A percentile compares a stretch with the other conserved stretches of the same genome.
These are phyloP conservation scores for Ceriagrion tenellum DNA, from an alignment of 2,888 invertebrate genomes.

Conservation along the genomic window DNA sequence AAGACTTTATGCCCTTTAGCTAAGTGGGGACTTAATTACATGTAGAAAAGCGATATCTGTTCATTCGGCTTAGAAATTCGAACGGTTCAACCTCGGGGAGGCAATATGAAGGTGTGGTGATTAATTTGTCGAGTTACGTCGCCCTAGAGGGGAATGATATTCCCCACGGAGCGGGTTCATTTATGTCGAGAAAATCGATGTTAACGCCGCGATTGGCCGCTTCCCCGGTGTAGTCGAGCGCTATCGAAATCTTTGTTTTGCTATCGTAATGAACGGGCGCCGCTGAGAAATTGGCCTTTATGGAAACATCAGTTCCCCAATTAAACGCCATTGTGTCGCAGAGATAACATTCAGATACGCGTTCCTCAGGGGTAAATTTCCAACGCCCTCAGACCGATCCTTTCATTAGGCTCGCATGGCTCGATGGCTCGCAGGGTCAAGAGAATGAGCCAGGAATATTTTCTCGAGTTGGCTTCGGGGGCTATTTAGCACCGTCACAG, in stretches of 20 bases:
- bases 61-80: neutral
- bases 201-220: neutral
- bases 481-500: no score
- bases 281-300: slow-evolving; percentile 32
- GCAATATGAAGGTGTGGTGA: neutral
- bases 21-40: neutral
- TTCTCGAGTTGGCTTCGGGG: no score
- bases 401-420: no score
- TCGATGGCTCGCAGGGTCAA: no score
- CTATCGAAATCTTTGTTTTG: neutral
- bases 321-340: neutral
- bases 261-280: neutral
- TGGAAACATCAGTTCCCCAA: slow-evolving; percentile 30
- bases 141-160: neutral
- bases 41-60: no score
- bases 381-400: neutral
- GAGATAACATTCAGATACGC: slow-evolving; percentile 40
- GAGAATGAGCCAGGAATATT: no score
- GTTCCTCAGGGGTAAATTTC: neutral
- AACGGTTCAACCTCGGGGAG: neutral
- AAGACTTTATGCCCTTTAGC: neutral
- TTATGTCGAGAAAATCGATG: neutral
- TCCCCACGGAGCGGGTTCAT: neutral
- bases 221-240: neutral
- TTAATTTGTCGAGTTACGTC: neutral